A percentile compares a stretch with the other conserved stretches of the same genome.
Evolutionary conservation across 2,113 vertebrate species (phyloP).

Genomic region (Mugil cephalus): DNA sequence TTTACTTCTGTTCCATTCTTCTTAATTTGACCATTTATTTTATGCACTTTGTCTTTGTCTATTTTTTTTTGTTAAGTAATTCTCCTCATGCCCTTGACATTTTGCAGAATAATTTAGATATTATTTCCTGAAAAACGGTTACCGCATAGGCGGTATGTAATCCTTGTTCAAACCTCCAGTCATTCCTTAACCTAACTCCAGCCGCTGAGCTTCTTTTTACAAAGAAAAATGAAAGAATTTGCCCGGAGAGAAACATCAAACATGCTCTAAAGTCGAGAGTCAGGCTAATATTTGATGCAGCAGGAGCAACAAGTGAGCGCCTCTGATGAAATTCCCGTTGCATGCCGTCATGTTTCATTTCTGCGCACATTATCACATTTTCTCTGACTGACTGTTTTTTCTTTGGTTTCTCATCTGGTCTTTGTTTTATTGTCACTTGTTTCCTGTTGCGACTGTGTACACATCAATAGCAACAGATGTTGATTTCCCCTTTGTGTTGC

Average conservation of each 20-base stretch:
- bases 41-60: background rate
- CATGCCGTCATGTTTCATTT: background rate
- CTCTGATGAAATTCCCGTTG: background rate
- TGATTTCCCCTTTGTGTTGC: background rate
- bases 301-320: background rate
- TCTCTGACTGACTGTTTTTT: conserved; percentile 16
- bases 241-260: background rate
- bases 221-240: background rate
- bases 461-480: conserved; percentile 13
- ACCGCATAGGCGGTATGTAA: background rate
- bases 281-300: conserved; percentile 19
- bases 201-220: background rate
- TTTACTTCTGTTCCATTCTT: background rate
- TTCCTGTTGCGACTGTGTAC: background rate
- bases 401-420: conserved; percentile 21
- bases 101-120: conserved; percentile 12
- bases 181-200: background rate
- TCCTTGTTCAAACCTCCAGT: background rate
- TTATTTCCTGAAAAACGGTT: conserved; percentile 4
- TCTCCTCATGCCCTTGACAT: background rate
- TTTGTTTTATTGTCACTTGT: conserved; percentile 28
- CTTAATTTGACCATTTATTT: background rate
- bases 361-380: conserved; percentile 1
- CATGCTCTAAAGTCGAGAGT: background rate
- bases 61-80: conserved; percentile 8